Percentiles rank a stretch among this genome's conserved stretches.
phyloP scores from a whole-genome alignment of 2,888 invertebrate species.

The Coenonympha arcania region DNA sequence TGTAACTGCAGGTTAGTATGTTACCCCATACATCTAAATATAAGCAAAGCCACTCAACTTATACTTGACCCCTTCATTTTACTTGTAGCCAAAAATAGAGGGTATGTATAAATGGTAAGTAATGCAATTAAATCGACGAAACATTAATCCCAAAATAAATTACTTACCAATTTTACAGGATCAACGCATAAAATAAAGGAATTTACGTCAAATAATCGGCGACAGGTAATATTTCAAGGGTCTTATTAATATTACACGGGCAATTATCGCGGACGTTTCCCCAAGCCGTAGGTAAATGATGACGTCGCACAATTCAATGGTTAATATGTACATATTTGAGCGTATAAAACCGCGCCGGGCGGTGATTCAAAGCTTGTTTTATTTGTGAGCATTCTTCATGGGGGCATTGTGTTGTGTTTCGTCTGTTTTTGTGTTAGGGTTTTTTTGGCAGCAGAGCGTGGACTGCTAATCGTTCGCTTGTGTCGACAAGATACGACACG shows the following conservation, averaged over 20 bases:
- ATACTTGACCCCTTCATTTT: too few relatives aligned
- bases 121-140: background rate
- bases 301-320: constrained; percentile 39
- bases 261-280: constrained; percentile 39
- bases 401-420: constrained; percentile 53
- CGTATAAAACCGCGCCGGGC: constrained; percentile 33
- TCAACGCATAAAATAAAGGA: constrained; percentile 27
- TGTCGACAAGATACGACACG: constrained; percentile 60
- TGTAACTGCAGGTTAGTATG: too few relatives aligned
- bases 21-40: too few relatives aligned
- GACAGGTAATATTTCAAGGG: constrained; percentile 30
- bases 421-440: constrained; percentile 37
- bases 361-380: constrained; percentile 45
- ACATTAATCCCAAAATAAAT: background rate
- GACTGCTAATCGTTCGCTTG: constrained; percentile 53
- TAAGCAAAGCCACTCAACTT: too few relatives aligned
- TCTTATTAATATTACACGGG: constrained; percentile 45
- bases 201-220: constrained; percentile 14
- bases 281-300: constrained; percentile 39
- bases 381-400: constrained; percentile 59
- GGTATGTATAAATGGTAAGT: too few relatives aligned
- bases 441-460: constrained; percentile 37
- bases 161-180: background rate
- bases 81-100: too few relatives aligned
- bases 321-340: constrained; percentile 41